These are phyloP conservation scores for Muscicapa striata DNA, from an alignment of 2,797 vertebrate species.

Conservation along the genomic window DNA sequence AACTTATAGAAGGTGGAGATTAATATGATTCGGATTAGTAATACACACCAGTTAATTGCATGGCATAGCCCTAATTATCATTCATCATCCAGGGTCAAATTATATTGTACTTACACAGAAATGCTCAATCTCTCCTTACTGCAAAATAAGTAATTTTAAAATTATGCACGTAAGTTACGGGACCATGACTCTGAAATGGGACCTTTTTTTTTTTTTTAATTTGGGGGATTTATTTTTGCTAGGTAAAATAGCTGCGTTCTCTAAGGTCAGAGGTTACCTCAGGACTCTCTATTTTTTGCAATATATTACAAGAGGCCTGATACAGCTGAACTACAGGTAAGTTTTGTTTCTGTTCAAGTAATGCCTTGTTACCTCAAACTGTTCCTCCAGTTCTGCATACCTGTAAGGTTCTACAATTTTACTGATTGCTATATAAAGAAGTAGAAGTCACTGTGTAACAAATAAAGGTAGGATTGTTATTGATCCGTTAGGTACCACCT, in stretches of 20 bases:
- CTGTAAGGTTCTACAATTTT: neutral
- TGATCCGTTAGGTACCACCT: neutral
- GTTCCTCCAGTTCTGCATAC: neutral
- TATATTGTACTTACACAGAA: neutral
- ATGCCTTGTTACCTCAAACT: neutral
- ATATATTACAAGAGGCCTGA: fast-evolving
- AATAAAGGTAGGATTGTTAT: neutral
- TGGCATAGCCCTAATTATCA: neutral
- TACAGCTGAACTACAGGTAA: neutral
- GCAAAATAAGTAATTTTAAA: neutral
- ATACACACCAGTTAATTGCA: neutral
- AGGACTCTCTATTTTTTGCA: neutral
- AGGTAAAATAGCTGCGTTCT: neutral
- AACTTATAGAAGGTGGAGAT: neutral
- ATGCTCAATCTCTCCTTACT: neutral
- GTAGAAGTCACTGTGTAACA: neutral
- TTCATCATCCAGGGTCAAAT: neutral
- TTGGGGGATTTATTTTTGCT: neutral
- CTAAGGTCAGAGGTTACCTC: neutral
- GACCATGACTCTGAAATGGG: neutral
- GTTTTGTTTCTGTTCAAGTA: neutral
- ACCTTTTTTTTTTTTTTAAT: neutral
- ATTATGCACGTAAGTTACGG: fast-evolving
- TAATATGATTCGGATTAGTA: neutral
- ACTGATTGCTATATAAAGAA: neutral